Conservation (phyloP, 2,113 vertebrate species). For the Origma solitaria region DNA sequence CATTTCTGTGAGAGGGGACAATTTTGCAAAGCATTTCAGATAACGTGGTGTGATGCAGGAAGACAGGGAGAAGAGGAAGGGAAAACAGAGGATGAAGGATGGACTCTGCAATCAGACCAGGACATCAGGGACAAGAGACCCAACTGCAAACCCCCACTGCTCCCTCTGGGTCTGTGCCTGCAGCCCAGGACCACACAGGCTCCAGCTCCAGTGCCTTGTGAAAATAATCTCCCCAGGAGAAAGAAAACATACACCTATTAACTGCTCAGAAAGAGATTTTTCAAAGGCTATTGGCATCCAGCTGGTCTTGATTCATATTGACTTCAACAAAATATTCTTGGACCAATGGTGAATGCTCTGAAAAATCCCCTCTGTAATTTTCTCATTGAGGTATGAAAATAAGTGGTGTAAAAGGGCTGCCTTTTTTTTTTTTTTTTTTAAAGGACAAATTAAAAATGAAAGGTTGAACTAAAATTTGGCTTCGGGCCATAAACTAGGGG, state of each 20-base stretch:
- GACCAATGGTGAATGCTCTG: background rate
- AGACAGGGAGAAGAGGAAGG: background rate
- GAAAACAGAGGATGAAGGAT: background rate
- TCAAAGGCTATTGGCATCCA: conserved; percentile 41
- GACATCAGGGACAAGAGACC: background rate
- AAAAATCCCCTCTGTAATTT: conserved; percentile 29
- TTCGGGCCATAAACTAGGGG: conserved; percentile 39
- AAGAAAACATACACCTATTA: conserved; percentile 44
- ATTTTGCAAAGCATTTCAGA: background rate
- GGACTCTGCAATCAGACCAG: background rate
- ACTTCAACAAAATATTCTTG: conserved; percentile 31
- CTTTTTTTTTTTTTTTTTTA: background rate
- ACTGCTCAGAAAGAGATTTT: conserved; percentile 26
- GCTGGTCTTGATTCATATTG: conserved; percentile 41
- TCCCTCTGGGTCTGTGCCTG: background rate
- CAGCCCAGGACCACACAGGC: conserved; percentile 8
- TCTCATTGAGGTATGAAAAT: conserved; percentile 39
- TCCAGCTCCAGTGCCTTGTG: background rate
- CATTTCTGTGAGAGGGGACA: background rate
- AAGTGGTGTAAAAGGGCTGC: background rate
- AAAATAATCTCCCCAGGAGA: conserved; percentile 38
- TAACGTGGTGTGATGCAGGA: fast-evolving
- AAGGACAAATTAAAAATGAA: conserved; percentile 35
- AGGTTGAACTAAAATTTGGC: conserved; percentile 47
- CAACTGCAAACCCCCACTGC: background rate